Conservation (phyloP, 2,113 vertebrate species). For the Microcebus ravelobensis region DNA sequence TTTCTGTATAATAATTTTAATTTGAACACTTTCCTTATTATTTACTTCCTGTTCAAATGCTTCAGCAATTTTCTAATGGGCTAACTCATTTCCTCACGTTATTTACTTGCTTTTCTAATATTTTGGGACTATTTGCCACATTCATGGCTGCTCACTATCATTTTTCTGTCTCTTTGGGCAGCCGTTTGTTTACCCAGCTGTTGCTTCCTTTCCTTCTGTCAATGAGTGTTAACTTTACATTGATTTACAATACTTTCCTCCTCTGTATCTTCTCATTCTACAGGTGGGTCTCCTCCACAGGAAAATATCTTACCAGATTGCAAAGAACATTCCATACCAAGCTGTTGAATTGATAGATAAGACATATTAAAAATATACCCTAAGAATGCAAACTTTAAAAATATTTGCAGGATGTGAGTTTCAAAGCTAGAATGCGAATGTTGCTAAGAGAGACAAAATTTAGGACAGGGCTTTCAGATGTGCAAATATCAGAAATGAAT, state of each 20-base stretch:
- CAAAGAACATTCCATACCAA: not conserved
- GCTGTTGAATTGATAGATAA: not conserved
- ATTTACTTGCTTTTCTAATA: constrained; percentile 20
- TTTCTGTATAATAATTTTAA: not conserved
- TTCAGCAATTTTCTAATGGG: not conserved
- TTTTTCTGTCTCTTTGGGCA: constrained; percentile 11
- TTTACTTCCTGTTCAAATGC: constrained; percentile 28
- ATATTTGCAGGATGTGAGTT: not conserved
- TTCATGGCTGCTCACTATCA: not conserved
- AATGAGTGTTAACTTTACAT: constrained; percentile 9
- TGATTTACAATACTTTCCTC: not conserved
- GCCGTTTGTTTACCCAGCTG: constrained; percentile 58
- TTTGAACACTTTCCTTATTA: not conserved
- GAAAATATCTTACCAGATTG: constrained; percentile 9
- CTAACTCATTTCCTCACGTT: constrained; percentile 42
- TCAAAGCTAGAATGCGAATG: not conserved
- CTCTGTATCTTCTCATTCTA: not conserved
- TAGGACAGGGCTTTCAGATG: not conserved
- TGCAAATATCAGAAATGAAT: not conserved
- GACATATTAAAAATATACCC: not conserved
- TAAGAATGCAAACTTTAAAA: constrained; percentile 21
- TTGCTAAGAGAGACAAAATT: not conserved
- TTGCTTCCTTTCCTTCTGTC: constrained; percentile 8
- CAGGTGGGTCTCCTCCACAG: not conserved
- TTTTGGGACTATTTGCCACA: not conserved